Conservation (phyloP, 1,140 invertebrate genomes). For the Galleria mellonella region DNA sequence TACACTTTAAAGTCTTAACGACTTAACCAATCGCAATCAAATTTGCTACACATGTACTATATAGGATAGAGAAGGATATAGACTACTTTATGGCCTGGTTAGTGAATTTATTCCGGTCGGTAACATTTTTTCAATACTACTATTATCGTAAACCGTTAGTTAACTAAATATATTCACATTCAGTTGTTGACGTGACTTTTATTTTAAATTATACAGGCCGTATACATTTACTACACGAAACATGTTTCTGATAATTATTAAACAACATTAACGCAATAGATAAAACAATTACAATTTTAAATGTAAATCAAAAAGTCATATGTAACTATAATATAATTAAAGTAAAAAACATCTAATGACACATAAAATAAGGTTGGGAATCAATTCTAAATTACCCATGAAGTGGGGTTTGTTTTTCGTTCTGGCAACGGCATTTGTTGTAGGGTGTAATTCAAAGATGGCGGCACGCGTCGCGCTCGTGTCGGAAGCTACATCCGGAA, state of each 20-base stretch:
- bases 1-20: too few species aligned
- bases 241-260: conserved; percentile 59
- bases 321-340: neutral
- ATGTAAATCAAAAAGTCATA: conserved; percentile 13
- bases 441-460: conserved; percentile 63
- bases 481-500: conserved; percentile 61
- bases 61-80: too few species aligned
- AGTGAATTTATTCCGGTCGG: too few species aligned
- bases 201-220: conserved; percentile 39
- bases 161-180: too few species aligned
- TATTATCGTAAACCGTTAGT: too few species aligned
- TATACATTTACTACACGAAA: conserved; percentile 35
- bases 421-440: conserved; percentile 47
- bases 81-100: too few species aligned
- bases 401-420: conserved; percentile 34
- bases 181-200: conserved; percentile 34
- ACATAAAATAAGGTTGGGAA: neutral
- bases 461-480: conserved; percentile 63
- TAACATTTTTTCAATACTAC: too few species aligned
- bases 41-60: too few species aligned
- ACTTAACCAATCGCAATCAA: too few species aligned
- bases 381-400: neutral
- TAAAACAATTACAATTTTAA: conserved; percentile 48
- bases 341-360: neutral
- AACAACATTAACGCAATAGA: conserved; percentile 58